Base-by-base conservation (phyloP, 64 coral and sea anemone genomes). In the Porites australiensis region DNA sequence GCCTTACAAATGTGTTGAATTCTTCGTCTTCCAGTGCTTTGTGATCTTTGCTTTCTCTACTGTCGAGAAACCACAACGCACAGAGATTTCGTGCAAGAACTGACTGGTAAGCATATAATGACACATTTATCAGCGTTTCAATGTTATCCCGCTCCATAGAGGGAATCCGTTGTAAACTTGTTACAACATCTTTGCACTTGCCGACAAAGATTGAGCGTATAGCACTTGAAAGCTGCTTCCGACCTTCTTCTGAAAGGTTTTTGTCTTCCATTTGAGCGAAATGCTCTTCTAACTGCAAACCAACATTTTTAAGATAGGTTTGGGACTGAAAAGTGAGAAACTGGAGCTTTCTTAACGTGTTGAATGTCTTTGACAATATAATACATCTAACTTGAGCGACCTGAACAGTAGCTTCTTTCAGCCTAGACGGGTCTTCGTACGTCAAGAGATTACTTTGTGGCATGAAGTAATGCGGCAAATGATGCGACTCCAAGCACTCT, bases 391-490 rank as follows among this genome's bases (percentile, higher is more conserved):
- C 60, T 19, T 93, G 79, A 64, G 2, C 22, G 16, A 96, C 85
- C 15, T 72, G 5, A 46, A 58, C 50, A 67, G 86, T 90, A 70
- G 60, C 90, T 90, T 96, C 86, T 5, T 61, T 51, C 11, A 96
- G 86, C 77, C 65, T 89, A 2, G 58, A 69, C 8, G 84, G 90
- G 71, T 96, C 90, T 81, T 96, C 90, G 47, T 72, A 44, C 23
- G 77, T 48, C 50, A 96, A 20, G 18, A 96, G 86, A 46, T 96
- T 93, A 44, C 95, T 96, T 44, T 93, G 46, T 27, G 95, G 79
- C 13, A 93, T 93, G 58, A 96, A 86, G 60, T 96, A 96, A 72
- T 96, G 90, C 43, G 94, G 72, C 45, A 96, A 86, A 54, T 59
- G 19, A 6, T 54, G 57, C 22, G 66, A 23, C 75, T 96, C 81